Base-by-base conservation (phyloP, 2,113 vertebrate species). In the Mandrillus leucophaeus region DNA sequence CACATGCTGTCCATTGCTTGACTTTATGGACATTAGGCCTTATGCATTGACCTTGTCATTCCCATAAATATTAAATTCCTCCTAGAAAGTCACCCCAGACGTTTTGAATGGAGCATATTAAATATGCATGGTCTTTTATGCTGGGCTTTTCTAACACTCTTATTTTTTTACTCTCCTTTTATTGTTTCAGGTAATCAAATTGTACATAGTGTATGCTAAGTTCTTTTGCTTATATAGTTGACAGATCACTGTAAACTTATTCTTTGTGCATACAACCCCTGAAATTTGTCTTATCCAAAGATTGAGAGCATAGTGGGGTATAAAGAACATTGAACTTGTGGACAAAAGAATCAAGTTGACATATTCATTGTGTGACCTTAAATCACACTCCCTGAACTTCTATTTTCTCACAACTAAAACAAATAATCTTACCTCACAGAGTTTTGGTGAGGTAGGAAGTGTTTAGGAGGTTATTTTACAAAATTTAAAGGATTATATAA, bases 51-150 rank as follows among this genome's bases (percentile, higher is more conserved):
- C 79, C 82, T 70, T 61, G 75, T n/a, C 52, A 52, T 93, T 85
- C n/a, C 72, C 48, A 70, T 82, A 38, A 90, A 72, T 86, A 90
- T 57, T 94, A 86, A 90, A 89, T 40, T 81, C 55, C 55, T 83
- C 79, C 45, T 38, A 50, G 55, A 89, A 72, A 75, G 11, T 86
- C 64, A 86, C 52, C 35, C 30, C 59, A 55, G 14, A 73, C 4
- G 30, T 93, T 79, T 95, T 68, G 38, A 86, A 75, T 50, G 43
- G 35, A 12, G 3, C 52, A 94, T 92, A 92, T 78, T 52, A 86
- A 70, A 88, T 55, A 40, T 68, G 11, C 50, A 35, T n/a, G 81
- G 35, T n/a, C 40, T 91, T 94, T 86, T 79, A 80, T 64, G 27
- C 10, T 45, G 11, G 17, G 55, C n/a, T 84, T 84, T 96, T 76